Conservation (phyloP, 2,113 vertebrate genomes). For the Speoplatyrhinus poulsoni region DNA sequence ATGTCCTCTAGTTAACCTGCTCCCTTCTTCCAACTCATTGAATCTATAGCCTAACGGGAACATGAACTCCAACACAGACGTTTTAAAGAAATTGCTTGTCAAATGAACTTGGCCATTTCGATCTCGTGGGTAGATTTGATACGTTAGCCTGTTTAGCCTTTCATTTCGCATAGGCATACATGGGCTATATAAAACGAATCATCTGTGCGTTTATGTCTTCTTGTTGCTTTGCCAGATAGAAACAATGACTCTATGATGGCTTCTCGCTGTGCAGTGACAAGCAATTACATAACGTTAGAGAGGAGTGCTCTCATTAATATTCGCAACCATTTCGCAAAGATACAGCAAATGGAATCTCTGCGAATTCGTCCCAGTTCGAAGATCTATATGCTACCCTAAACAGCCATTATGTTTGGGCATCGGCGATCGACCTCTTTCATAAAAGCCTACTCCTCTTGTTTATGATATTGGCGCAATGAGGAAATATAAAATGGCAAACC, state of each 20-base stretch:
- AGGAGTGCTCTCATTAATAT: constrained; percentile 54
- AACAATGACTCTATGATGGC: constrained; percentile 67
- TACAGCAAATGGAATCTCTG: constrained; percentile 16
- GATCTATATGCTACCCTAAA: not conserved
- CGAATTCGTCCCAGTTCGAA: not conserved
- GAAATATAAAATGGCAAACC: constrained; percentile 35
- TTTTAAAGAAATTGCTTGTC: not conserved
- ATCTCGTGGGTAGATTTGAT: constrained; percentile 44
- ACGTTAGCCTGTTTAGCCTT: constrained; percentile 53
- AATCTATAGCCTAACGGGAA: too few relatives aligned
- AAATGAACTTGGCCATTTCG: constrained; percentile 37
- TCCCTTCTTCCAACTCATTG: not conserved
- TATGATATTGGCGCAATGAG: constrained; percentile 29
- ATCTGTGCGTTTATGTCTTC: constrained; percentile 42
- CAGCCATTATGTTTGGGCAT: not conserved
- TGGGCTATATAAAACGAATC: constrained; percentile 35
- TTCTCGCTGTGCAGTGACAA: constrained; percentile 61
- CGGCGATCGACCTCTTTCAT: constrained; percentile 18
- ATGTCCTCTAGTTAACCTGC: constrained; percentile 10
- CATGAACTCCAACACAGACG: not conserved
- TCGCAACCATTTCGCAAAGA: constrained; percentile 46
- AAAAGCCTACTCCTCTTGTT: constrained; percentile 20
- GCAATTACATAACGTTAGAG: constrained; percentile 74
- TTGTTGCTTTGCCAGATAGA: constrained; percentile 43
- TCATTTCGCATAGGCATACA: constrained; percentile 53